phyloP scores from a whole-genome alignment of 2,113 vertebrate species.

The Psophia crepitans region DNA sequence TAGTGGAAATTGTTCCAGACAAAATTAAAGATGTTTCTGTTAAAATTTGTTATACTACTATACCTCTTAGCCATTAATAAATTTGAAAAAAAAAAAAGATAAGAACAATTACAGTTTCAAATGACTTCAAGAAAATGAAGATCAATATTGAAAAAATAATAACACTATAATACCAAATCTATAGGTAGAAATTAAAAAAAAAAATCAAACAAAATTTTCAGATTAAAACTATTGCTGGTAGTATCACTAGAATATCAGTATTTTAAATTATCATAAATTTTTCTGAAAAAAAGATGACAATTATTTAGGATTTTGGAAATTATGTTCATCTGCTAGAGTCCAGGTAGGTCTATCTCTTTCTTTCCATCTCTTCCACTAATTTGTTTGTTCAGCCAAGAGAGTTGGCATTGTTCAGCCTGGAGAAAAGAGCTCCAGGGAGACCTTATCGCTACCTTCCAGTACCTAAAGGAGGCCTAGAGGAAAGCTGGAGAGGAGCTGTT shows the following conservation, averaged over 20 bases:
- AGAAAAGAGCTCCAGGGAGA: no score
- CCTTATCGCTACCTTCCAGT: no score
- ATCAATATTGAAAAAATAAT: not conserved
- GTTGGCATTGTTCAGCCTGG: no score
- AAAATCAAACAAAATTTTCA: not conserved
- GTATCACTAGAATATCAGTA: not conserved
- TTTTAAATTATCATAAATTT: not conserved
- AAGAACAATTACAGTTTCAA: not conserved
- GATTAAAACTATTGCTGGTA: not conserved
- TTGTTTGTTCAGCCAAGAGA: not conserved
- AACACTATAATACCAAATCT: not conserved
- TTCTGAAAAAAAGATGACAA: not conserved
- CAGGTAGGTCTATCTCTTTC: not conserved
- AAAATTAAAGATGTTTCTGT: slow-evolving; percentile 29
- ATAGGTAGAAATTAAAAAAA: not conserved
- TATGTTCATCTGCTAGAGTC: fast-evolving
- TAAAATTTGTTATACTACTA: slow-evolving; percentile 10
- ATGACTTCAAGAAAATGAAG: not conserved
- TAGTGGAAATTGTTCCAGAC: not conserved
- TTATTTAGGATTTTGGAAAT: not conserved
- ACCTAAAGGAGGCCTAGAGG: no score
- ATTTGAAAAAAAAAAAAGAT: not conserved
- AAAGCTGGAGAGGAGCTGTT: no score
- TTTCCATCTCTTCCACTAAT: not conserved
- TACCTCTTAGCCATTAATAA: slow-evolving; percentile 36